Evolutionary conservation across 64 coral and sea anemone genomes (phyloP), one percentile per base, ranked within the genome.

Genomic region (Montipora foliosa): DNA sequence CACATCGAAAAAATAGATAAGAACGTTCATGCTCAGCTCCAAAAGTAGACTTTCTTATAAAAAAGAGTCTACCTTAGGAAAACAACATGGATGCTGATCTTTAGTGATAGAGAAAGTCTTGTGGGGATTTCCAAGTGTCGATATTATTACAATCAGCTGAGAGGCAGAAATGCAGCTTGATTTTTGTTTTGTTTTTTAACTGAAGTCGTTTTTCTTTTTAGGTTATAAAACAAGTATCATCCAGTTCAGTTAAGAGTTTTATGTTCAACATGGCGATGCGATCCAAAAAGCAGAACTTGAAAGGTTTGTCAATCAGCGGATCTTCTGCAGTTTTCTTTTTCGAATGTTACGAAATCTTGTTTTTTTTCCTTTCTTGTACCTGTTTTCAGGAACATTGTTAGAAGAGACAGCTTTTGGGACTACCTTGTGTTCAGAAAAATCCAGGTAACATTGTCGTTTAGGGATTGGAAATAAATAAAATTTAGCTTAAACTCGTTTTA

Each of bases 361-460:
- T 37, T 55, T 55, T 57, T 19, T 22, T 47, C 8, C 12, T 77
- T 79, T 29, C 7, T 57, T 84, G 37, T 25, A 20, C 67, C 21
- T 76, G 13, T 51, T 49, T 79, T 46, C 79, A 97, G 95, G 57
- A 98, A 98, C 81, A 98, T 98, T 71, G 79, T 98, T 52, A 79
- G 96, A 61, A 98, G 22, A 67, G 80, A 95, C 82, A 98, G 96
- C 49, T 51, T 98, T 16, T 98, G 96, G 96, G 96, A 98, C 61
- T 95, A 90, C 67, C 78, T 98, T 47, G 97, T 98, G 67, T 98
- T 98, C 80, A 87, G 78, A 67, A 98, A 98, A 88, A 95, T 98
- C 7, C 96, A 98, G 94, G 96, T 98, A 67, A 84, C 53, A 7
- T 14, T 78, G 8, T 4, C 6, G 50, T 44, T 57, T 5, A 71